A percentile compares a stretch with the other conserved stretches of the same genome.
phyloP scores from a whole-genome alignment of 2,797 vertebrate species.

The Anguilla megastoma region DNA sequence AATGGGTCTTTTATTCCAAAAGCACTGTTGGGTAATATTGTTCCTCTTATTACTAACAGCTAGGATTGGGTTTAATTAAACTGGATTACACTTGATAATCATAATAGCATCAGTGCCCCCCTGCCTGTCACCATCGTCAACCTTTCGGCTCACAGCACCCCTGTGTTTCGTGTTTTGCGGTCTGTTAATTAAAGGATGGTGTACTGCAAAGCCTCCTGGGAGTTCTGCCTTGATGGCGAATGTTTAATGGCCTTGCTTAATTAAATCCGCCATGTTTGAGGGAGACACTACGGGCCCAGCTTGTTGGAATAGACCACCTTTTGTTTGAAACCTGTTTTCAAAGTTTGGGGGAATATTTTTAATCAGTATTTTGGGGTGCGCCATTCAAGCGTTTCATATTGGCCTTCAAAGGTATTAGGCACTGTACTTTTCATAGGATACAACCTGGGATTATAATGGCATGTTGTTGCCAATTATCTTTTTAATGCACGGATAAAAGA shows the following conservation, averaged over 20 bases:
- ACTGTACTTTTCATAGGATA: neutral
- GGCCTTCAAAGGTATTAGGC: constrained; percentile 23
- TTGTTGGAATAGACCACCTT: constrained; percentile 58
- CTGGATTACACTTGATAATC: constrained; percentile 50
- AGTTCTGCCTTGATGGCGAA: constrained; percentile 61
- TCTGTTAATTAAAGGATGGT: constrained; percentile 69
- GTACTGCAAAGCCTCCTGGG: constrained; percentile 61
- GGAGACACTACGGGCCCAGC: constrained; percentile 70
- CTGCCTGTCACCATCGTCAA: constrained; percentile 5
- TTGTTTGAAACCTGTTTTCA: constrained; percentile 2
- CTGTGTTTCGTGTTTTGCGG: constrained; percentile 49
- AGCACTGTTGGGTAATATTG: constrained; percentile 58
- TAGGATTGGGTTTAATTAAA: constrained; percentile 64
- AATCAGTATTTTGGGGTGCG: neutral
- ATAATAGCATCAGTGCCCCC: constrained; percentile 43
- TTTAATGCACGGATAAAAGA: neutral
- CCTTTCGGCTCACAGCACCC: constrained; percentile 15
- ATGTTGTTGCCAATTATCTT: constrained; percentile 3
- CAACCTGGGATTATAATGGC: neutral
- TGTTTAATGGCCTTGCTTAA: constrained; percentile 59
- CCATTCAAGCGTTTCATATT: neutral
- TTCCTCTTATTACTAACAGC: constrained; percentile 54
- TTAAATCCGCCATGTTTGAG: constrained; percentile 71
- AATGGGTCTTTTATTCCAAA: constrained; percentile 69
- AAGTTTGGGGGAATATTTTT: neutral